phyloP scores from a whole-genome alignment of 2,797 vertebrate species.

The Smutsia temminckii region DNA sequence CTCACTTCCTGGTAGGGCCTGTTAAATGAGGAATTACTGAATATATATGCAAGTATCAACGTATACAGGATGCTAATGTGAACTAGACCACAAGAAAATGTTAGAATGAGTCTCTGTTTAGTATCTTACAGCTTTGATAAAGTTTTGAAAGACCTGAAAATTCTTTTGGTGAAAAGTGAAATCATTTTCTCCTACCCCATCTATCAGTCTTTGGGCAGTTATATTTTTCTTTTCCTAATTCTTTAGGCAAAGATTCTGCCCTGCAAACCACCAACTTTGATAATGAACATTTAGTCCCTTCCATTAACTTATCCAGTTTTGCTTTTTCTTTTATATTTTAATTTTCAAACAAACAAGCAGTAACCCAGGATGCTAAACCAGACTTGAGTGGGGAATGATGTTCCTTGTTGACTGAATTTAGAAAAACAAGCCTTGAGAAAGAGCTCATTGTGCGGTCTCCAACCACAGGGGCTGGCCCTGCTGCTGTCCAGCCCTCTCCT shows the following conservation, averaged over 20 bases:
- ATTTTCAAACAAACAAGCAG: conserved; percentile 74
- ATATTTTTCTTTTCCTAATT: conserved; percentile 71
- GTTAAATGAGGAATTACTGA: background rate
- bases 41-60: background rate
- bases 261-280: conserved; percentile 75
- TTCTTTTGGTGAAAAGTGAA: background rate
- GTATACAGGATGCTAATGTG: background rate
- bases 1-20: background rate
- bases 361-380: conserved; percentile 70
- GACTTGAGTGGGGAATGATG: conserved; percentile 67
- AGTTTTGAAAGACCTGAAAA: background rate
- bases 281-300: conserved; percentile 71
- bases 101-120: background rate
- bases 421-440: conserved; percentile 78
- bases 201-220: conserved; percentile 42
- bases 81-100: background rate
- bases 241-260: conserved; percentile 70
- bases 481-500: background rate
- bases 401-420: conserved; percentile 77
- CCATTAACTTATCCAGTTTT: conserved; percentile 63
- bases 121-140: background rate
- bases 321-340: conserved; percentile 64
- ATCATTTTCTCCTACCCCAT: background rate
- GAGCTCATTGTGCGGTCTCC: conserved; percentile 65
- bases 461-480: conserved; percentile 64